Base-by-base conservation (phyloP, 1,140 invertebrate species). In the Drosophila grimshawi region DNA sequence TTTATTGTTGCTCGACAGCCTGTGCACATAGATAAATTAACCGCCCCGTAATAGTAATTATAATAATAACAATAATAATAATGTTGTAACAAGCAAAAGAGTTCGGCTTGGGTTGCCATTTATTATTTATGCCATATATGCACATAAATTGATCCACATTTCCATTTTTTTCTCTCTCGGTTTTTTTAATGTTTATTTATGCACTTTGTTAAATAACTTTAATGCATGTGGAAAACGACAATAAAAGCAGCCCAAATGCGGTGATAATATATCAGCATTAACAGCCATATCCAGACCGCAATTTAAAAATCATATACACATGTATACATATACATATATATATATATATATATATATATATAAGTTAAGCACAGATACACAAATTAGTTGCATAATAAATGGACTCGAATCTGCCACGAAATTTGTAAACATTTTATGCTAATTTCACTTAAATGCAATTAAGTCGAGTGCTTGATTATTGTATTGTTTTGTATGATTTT, bases 401-500 rank as follows among this genome's bases (percentile, higher is more conserved):
- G 56, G 62, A 68, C 63, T 68, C 39, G n/a, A 76, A 76, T 64
- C 72, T 70, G 60, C 77, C 85, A 45, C 80, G 72, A 80, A 74
- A 88, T 89, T 78, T 76, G 80, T 89, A 85, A 80, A 78, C 80
- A 81, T 88, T 83, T 85, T 85, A 78, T 89, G 78, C 80, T 88
- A 89, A 88, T 88, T 88, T 89, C 88, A 89, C 89, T 88, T 85
- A 78, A 89, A 85, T 74, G 80, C 80, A 88, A 88, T 88, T 88
- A 88, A 88, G 56, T 89, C 63, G 67, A 88, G 82, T 88, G 83
- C 83, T 79, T 86, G 83, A 86, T 86, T 82, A 80, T 65, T 73
- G 63, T 51, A 39, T 46, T 46, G 69, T 88, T 82, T 65, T 73
- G 63, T 51, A 39, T 46, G 46, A 72, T 61, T 57, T 65, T 57